phyloP scores from a whole-genome alignment of 2,797 vertebrate species.

The Xenentodon cancila region DNA sequence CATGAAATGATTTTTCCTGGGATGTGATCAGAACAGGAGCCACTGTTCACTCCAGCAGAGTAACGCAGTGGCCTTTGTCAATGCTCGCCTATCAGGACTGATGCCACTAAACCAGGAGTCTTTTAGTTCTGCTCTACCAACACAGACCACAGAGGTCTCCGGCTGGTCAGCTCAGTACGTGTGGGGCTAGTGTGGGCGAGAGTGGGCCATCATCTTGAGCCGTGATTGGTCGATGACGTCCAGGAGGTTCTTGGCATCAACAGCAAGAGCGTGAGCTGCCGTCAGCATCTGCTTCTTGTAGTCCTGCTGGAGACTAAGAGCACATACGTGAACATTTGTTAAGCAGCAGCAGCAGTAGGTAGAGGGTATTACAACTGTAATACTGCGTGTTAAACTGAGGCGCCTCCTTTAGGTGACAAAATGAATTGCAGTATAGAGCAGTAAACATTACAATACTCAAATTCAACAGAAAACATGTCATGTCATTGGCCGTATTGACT shows the following conservation, averaged over 20 bases:
- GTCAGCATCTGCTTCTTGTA: conserved; percentile 99
- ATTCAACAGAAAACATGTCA: too few species aligned
- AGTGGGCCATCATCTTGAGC: conserved; percentile 91
- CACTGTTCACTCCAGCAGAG: conserved; percentile 19
- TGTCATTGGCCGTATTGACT: too few species aligned
- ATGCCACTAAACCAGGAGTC: conserved; percentile 36
- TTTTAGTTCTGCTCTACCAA: conserved; percentile 27
- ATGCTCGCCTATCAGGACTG: conserved; percentile 19
- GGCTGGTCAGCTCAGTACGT: conserved; percentile 17
- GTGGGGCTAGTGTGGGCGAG: conserved; percentile 87
- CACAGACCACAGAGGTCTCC: conserved; percentile 29
- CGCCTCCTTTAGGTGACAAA: too few species aligned
- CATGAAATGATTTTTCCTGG: conserved; percentile 41
- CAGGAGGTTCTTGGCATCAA: conserved; percentile 97
- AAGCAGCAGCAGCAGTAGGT: not conserved
- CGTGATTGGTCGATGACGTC: conserved; percentile 98
- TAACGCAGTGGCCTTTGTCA: conserved; percentile 26
- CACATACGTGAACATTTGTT: not conserved
- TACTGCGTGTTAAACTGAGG: not conserved
- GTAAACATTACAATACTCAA: too few species aligned
- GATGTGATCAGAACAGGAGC: conserved; percentile 42
- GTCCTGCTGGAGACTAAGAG: conserved; percentile 93
- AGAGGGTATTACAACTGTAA: not conserved
- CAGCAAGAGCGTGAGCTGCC: conserved; percentile 94
- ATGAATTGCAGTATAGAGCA: too few species aligned